A percentile compares a stretch with the other conserved stretches of the same genome.
Conservation (phyloP, 2,888 invertebrate genomes). For the Rhagium mordax region DNA sequence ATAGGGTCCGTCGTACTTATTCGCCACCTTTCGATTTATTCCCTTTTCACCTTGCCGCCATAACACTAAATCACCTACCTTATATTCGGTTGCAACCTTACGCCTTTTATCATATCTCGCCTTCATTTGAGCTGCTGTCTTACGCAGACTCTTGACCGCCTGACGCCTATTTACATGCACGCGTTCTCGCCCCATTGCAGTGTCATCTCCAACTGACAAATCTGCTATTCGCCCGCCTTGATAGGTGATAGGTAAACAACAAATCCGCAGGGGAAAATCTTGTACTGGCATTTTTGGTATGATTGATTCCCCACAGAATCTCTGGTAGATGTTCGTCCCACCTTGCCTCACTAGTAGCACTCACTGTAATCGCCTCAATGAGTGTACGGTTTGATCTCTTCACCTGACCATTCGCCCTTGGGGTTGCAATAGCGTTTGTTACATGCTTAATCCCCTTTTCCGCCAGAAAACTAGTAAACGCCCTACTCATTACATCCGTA, state of each 20-base stretch:
- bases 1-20: too few relatives aligned
- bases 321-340: conserved; percentile 56
- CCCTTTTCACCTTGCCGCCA: conserved; percentile 33
- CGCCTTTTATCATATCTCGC: conserved; percentile 35
- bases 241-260: conserved; percentile 54
- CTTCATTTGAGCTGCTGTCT: conserved; percentile 25
- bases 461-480: too few relatives aligned
- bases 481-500: too few relatives aligned
- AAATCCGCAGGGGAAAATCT: conserved; percentile 41
- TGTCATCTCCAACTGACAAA: conserved; percentile 16
- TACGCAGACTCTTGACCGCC: conserved; percentile 21
- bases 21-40: background rate
- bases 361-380: conserved; percentile 52
- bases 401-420: too few relatives aligned
- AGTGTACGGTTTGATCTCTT: conserved; percentile 57
- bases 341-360: conserved; percentile 48
- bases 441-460: too few relatives aligned
- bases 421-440: too few relatives aligned
- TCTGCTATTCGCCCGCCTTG: conserved; percentile 37
- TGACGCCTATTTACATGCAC: conserved; percentile 7
- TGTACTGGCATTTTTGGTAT: conserved; percentile 31
- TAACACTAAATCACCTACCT: conserved; percentile 41
- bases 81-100: conserved; percentile 45
- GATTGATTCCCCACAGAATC: conserved; percentile 56
- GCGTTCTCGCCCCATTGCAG: conserved; percentile 7